Evolutionary conservation across 2,888 invertebrate genomes (phyloP), one percentile per base, ranked within the genome.

Genomic region (Schizotus pectinicornis): DNA sequence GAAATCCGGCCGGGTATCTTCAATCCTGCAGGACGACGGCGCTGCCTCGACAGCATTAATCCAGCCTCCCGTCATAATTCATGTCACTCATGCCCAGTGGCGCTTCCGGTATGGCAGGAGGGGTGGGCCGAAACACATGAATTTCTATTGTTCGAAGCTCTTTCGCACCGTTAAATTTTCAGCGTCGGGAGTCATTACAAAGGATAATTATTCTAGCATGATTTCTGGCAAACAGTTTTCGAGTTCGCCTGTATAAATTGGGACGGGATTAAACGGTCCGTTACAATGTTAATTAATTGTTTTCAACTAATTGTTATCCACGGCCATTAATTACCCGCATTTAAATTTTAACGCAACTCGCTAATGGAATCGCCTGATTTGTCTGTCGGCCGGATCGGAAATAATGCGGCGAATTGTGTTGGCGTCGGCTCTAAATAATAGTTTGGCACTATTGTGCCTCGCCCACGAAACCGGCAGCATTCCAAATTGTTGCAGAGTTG

Each of bases 161-260:
- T 76, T 75, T 75, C 75, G 71, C 71, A 69, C 73, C 72, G 71
- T 68, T 73, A 70, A 73, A 73, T 75, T 74, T 74, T 70, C 71
- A 69, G 67, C 75, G 66, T 63, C 67, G 63, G 70, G 59, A 70
- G 68, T 68, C 69, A 70, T 68, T 63, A 71, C 72, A 73, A 73
- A 73, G 73, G 71, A 72, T 71, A 70, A 73, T 74, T 70, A 74
- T 69, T 72, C 71, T 64, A 63, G 69, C 72, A 69, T 72, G 72
- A 72, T 74, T 75, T 71, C 73, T 67, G 69, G 62, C 70, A 64
- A 70, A 71, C 53, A 54, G 53, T 54, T 49, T 59, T 48, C 47
- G 14, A 9, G 43, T 30, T n/a, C 54, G 39, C 53, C 35, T 45
- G 32, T 56, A 43, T 31, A 49, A 51, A 45, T 35, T 48, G 50